Percentiles rank a stretch among this genome's conserved stretches.
Conservation (phyloP, 2,113 vertebrate species). For the Centropus bengalensis region DNA sequence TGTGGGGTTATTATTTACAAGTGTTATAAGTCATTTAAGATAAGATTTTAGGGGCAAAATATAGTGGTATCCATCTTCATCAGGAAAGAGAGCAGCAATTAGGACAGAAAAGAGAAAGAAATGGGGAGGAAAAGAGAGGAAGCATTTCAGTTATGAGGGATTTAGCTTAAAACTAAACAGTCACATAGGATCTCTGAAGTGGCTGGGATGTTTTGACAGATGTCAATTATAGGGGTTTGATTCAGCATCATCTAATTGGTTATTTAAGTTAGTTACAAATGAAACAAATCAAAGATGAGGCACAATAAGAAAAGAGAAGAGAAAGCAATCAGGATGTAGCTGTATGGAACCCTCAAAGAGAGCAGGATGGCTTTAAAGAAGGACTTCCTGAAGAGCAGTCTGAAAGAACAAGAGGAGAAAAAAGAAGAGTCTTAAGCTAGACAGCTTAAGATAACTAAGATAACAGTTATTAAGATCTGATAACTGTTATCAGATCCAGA, state of each 20-base stretch:
- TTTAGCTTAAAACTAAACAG: not conserved
- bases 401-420: not conserved
- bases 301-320: not conserved
- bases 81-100: not conserved
- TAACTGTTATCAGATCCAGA: not conserved
- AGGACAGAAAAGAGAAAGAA: not conserved
- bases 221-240: not conserved
- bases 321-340: not conserved
- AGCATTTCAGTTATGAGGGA: not conserved
- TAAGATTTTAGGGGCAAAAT: not conserved
- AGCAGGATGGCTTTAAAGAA: not conserved
- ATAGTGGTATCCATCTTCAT: not conserved
- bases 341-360: not conserved
- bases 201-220: not conserved
- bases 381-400: not conserved
- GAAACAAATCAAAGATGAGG: conserved; percentile 5
- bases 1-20: not conserved
- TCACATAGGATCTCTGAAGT: not conserved
- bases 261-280: conserved; percentile 16
- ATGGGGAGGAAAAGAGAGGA: not conserved
- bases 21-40: not conserved
- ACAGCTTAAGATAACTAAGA: too few species aligned
- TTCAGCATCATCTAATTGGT: not conserved
- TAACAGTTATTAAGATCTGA: too few species aligned
- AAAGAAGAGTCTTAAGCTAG: not conserved